Evolutionary conservation across 2,113 vertebrate genomes (phyloP).

Genomic region (Phalacrocorax aristotelis): DNA sequence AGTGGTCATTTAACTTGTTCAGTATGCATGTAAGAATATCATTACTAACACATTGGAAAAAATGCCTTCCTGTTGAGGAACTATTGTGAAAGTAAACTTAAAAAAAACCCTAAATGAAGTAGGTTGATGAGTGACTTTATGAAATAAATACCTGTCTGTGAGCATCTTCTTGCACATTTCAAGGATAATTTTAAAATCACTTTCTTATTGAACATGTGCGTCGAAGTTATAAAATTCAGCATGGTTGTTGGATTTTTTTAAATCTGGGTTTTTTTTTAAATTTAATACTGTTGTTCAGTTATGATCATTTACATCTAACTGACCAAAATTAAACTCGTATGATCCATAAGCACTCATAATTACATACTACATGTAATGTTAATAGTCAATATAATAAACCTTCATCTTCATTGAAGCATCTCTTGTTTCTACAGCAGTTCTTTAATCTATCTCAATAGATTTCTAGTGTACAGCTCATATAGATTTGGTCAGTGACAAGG

Average conservation of each 20-base stretch:
- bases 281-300: slow-evolving; percentile 53
- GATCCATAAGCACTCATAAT: slow-evolving; percentile 75
- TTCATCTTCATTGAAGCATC: slow-evolving; percentile 77
- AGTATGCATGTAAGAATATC: slow-evolving; percentile 50
- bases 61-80: slow-evolving; percentile 35
- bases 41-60: slow-evolving; percentile 22
- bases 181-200: neutral
- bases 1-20: slow-evolving; percentile 80
- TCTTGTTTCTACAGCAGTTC: slow-evolving; percentile 74
- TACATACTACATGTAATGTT: slow-evolving; percentile 65
- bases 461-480: slow-evolving; percentile 77
- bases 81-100: slow-evolving; percentile 60
- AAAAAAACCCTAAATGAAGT: neutral
- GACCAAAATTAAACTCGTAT: slow-evolving; percentile 66
- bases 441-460: slow-evolving; percentile 83
- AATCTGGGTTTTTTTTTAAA: neutral
- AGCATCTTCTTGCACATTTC: neutral
- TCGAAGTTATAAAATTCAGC: neutral
- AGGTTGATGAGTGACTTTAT: slow-evolving; percentile 2
- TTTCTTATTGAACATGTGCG: neutral
- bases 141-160: slow-evolving; percentile 18
- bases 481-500: slow-evolving; percentile 81
- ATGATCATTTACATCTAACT: slow-evolving; percentile 59
- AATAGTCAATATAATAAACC: slow-evolving; percentile 81
- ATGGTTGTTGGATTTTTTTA: neutral